A percentile compares a stretch with the other conserved stretches of the same genome.
phyloP scores from a whole-genome alignment of 37 sponge, comb jelly and placozoan species.

The Haliclona indistincta region DNA sequence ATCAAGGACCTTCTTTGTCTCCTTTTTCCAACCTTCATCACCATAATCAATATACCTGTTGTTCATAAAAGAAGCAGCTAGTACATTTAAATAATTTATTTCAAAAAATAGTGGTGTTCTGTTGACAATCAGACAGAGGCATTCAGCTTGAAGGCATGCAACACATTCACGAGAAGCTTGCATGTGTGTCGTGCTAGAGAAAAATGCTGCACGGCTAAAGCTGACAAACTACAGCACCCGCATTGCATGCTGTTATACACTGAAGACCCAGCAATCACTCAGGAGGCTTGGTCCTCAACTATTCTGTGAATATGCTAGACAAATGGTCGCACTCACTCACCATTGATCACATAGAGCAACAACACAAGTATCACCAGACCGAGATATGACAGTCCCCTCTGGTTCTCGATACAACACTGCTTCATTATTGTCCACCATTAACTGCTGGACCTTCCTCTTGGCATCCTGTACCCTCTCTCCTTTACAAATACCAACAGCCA shows the following conservation, averaged over 20 bases:
- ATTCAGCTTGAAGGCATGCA: no score
- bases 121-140: no score
- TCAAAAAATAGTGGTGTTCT: no score
- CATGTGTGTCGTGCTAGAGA: no score
- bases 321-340: slow-evolving; percentile 33
- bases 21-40: slow-evolving; percentile 79
- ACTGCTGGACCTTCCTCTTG: slow-evolving; percentile 87
- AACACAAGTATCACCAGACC: slow-evolving; percentile 96
- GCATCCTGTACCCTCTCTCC: slow-evolving; percentile 90
- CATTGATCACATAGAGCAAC: slow-evolving; percentile 98
- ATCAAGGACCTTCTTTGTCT: slow-evolving; percentile 39
- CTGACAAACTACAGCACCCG: no score
- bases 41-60: slow-evolving; percentile 94
- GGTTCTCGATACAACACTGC: slow-evolving; percentile 97
- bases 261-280: no score
- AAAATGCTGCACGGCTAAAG: no score
- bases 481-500: slow-evolving; percentile 80
- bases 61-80: not conserved
- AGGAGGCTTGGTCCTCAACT: no score
- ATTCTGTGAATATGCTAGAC: no score
- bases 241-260: no score
- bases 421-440: slow-evolving; percentile 71
- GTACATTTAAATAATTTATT: no score
- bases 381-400: slow-evolving; percentile 88
- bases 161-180: no score